Base-by-base conservation (phyloP, 2,113 vertebrate species). In the Shinisaurus crocodilurus region DNA sequence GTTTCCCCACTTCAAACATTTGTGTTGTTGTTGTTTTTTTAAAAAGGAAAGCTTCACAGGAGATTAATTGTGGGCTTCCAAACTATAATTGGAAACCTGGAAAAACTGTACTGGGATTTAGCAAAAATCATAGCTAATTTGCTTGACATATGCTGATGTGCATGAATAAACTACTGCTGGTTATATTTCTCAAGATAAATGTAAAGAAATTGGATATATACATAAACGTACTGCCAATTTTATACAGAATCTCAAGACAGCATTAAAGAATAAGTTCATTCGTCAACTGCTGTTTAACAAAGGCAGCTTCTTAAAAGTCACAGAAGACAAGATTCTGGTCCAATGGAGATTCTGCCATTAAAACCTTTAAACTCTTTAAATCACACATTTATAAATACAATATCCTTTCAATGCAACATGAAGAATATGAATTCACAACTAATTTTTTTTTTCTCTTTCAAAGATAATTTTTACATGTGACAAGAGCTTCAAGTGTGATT, bases 1-100 rank as follows among this genome's bases (percentile, higher is more conserved):
- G 32, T 82, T 80, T 93, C 70, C 43, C 82, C 88, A 92, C 60
- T 70, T 85, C 12, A 88, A 91, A 87, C 8, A 40, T 85, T 89
- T 82, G 40, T 43, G 20, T 27, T 3, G 8, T 8, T 12, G 6
- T 6, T 34, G 82, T 89, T 94, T 40, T 88, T 76, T 43, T 13
- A 48, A 20, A 84, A 76, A 54, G 1, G 3, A 7, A 89, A 88
- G 74, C n/a, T 92, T 95, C 63, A 90, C 6, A 84, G 91, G 82
- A 92, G 85, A 96, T 88, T 91, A 92, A 95, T 1, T 91, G 82
- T 50, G 23, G 79, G 91, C 82, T 95, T 88, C 87, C 3, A 0
- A 93, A 94, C 87, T 27, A 12, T 94, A 94, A 93, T 0, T 86
- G 48, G 63, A 85, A 94, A 90, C 75, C 37, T 92, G 89, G 91